Conservation (phyloP, 2,888 invertebrate species). For the Agrypnus murinus region DNA sequence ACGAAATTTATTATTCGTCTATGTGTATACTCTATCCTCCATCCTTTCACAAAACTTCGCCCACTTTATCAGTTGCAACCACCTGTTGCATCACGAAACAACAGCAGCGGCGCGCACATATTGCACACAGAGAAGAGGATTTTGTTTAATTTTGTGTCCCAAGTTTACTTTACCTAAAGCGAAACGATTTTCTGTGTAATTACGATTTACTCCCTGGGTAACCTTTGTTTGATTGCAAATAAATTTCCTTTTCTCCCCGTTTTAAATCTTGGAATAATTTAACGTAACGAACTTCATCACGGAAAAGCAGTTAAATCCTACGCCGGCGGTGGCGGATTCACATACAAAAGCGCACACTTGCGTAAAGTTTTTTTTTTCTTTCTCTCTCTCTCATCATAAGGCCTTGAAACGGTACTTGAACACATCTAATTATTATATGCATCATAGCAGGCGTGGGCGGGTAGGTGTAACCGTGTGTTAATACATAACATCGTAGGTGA, state of each 20-base stretch:
- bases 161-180: constrained; percentile 23
- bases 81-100: constrained; percentile 29
- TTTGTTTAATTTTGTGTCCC: constrained; percentile 34
- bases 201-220: not conserved
- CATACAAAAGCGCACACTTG: not conserved
- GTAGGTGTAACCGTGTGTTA: constrained; percentile 44
- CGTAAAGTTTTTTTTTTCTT: constrained; percentile 3
- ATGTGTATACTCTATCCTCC: not conserved
- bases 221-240: no score
- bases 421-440: constrained; percentile 37
- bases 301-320: no score
- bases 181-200: constrained; percentile 20
- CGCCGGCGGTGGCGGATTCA: no score
- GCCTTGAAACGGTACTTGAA: constrained; percentile 44
- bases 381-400: no score
- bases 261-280: no score
- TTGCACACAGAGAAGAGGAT: constrained; percentile 18
- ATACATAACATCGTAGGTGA: constrained; percentile 40
- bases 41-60: not conserved
- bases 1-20: no score
- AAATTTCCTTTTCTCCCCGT: no score
- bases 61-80: constrained; percentile 13
- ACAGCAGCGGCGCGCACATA: no score
- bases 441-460: constrained; percentile 42
- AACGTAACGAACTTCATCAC: no score